Evolutionary conservation across 2,888 invertebrate genomes (phyloP), one percentile per base, ranked within the genome.

Genomic region (Ornithoptera alexandrae): DNA sequence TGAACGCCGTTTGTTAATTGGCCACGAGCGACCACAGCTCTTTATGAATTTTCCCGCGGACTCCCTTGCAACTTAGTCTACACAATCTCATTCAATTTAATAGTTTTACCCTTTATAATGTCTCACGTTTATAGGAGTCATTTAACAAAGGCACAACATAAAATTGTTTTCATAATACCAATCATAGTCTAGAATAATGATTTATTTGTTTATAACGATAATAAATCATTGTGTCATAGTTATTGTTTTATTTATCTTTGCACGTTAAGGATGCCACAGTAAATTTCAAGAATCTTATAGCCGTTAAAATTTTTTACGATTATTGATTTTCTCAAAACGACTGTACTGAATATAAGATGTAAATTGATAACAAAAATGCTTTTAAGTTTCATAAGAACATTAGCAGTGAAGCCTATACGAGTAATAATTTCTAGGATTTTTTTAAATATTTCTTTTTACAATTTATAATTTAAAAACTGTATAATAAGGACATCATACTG

Each of bases 1-100:
- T 53, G 61, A 61, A 56, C 53, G 39, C 60, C 20, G 61, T 22
- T 61, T 61, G 39, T 59, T 67, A 67, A 67, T 67, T 67, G 61
- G 61, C 53, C 61, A 20, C 36, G 61, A 67, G 53, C 36, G 53
- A 36, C 50, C 50, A 50, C 46, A 66, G 60, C 66, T 60, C 46
- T 61, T 67, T 61, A 60, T 66, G 36, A 67, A 67, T 36, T 67
- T 67, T 61, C 22, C 22, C 61, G 67, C 36, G 0, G 61, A 39
- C 20, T 12, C 15, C 22, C 22, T 10, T 22, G 22, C 5, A 22
- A 22, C 57, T 24, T 15, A 58, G 12, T 58, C 22, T 58, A 22
- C 20, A 22, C 3, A 20, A 58, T 18, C 12, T n/a, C n/a, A 58
- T 58, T 58, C 12, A 18, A 53, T 53, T 53, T 53, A 53, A n/a